Evolutionary conservation across 2,888 invertebrate species (phyloP).

Genomic region (Geophilus truncorum): DNA sequence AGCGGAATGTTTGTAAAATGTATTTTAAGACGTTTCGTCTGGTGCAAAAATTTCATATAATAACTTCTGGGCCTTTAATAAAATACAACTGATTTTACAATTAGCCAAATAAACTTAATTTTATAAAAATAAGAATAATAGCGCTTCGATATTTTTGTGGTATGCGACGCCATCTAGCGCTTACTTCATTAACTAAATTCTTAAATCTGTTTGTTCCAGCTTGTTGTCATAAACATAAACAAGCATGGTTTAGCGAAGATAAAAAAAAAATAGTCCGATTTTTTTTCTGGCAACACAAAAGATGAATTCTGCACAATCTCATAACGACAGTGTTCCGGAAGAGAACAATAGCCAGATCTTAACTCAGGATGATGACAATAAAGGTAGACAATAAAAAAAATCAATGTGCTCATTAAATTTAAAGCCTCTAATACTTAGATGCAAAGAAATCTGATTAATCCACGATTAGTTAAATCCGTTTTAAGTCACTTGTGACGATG

Average conservation of each 20-base stretch:
- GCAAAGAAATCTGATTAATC: constrained; percentile 3
- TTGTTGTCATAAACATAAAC: not conserved
- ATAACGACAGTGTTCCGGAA: not conserved
- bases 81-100: too few relatives aligned
- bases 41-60: too few relatives aligned
- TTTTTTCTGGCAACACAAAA: not conserved
- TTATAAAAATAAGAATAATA: too few relatives aligned
- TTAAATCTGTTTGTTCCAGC: too few relatives aligned
- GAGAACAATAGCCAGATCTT: not conserved
- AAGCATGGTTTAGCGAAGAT: not conserved
- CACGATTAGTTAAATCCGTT: not conserved
- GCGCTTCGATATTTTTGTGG: too few relatives aligned
- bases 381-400: not conserved
- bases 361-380: not conserved
- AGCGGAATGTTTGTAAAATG: too few relatives aligned
- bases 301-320: not conserved
- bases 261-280: not conserved
- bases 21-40: too few relatives aligned
- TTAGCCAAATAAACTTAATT: too few relatives aligned
- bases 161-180: too few relatives aligned
- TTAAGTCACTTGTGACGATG: not conserved
- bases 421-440: not conserved
- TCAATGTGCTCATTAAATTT: too few relatives aligned
- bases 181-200: too few relatives aligned
- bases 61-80: too few relatives aligned